Base-by-base conservation (phyloP, 2,113 vertebrate species). In the Gorilla gorilla region DNA sequence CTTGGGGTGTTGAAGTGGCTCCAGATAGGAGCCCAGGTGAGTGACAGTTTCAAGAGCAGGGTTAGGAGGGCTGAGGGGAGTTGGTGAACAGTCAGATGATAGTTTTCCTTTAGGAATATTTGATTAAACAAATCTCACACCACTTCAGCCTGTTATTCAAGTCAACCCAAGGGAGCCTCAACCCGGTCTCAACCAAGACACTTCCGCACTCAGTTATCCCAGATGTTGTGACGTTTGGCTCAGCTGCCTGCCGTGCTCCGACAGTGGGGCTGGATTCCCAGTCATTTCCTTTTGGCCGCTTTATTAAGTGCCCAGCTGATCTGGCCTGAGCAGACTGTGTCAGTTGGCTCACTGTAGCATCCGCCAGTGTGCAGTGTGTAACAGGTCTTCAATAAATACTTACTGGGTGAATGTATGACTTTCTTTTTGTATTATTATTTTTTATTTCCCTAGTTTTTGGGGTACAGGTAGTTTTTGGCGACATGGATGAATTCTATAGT, bases 221-320 rank as follows among this genome's bases (percentile, higher is more conserved):
- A 1, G 18, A 35, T 22, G 14, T 30, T 22, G 0, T 5, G 7
- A 35, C 0, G 3, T 3, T 3, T 3, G 22, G 55, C 40, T 55
- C 64, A 25, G 48, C 22, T 3, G 48, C 30, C 79, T 1, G 48
- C 81, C 30, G 0, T 5, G 8, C 23, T 45, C 72, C 5, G 0
- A 2, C 16, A 0, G 4, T 27, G 45, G 35, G 38, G 23, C 70
- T 59, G 10, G 55, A 9, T 38, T 8, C 66, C 89, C 17, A 0
- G 35, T 30, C 35, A 8, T 10, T 92, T 81, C 87, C 80, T 68
- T 43, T n/a, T 12, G 25, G 75, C 75, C 35, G 0, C 8, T 78
- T 68, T 73, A 40, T 13, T 66, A 40, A 78, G n/a, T 11, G 18
- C 50, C 45, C 18, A 30, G 0, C 45, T 32, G 18, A 55, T 35